Evolutionary conservation across 2,888 invertebrate species (phyloP).

Genomic region (Yponomeuta malinellus): DNA sequence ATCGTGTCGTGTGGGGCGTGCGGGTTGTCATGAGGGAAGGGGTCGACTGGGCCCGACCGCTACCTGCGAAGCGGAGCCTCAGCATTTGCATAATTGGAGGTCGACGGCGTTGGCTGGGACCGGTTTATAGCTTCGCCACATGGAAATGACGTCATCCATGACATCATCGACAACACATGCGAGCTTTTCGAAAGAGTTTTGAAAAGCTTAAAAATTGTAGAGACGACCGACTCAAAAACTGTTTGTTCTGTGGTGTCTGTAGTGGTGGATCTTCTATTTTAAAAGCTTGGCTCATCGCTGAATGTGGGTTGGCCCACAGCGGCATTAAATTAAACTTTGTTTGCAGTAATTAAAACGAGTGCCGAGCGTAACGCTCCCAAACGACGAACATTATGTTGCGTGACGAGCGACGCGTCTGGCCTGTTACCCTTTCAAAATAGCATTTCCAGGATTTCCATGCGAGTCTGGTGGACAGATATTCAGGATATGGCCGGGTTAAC

Average conservation of each 20-base stretch:
- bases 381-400: slow-evolving; percentile 4
- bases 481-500: neutral
- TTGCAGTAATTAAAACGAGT: slow-evolving; percentile 12
- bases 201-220: neutral
- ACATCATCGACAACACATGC: slow-evolving; percentile 42
- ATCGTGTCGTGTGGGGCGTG: neutral
- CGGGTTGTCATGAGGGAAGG: neutral
- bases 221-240: neutral
- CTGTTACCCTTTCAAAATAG: slow-evolving; percentile 2
- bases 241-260: neutral
- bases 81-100: slow-evolving; percentile 69
- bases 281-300: neutral
- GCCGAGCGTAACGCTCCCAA: slow-evolving; percentile 6
- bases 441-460: neutral
- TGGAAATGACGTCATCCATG: slow-evolving; percentile 58
- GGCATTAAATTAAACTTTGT: slow-evolving; percentile 8
- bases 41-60: neutral
- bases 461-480: neutral
- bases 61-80: slow-evolving; percentile 16
- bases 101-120: slow-evolving; percentile 34
- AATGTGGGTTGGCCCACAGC: neutral
- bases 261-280: neutral
- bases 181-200: slow-evolving; percentile 11
- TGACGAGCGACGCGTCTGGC: neutral
- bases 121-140: slow-evolving; percentile 45